Evolutionary conservation across 2,888 invertebrate genomes (phyloP).

Genomic region (Pyrochroa serraticornis): DNA sequence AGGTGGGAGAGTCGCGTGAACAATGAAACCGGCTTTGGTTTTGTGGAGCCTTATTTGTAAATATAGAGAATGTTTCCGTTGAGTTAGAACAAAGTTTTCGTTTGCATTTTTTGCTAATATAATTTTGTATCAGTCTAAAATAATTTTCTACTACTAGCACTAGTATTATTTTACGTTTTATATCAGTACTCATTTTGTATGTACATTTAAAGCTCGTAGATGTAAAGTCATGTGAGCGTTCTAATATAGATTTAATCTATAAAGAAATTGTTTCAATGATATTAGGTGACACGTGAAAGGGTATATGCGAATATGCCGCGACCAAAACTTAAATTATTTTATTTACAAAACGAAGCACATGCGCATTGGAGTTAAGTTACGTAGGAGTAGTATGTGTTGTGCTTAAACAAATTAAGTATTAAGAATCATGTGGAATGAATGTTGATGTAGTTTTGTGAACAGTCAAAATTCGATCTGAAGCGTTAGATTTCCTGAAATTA

Average conservation of each 20-base stretch:
- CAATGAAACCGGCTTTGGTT: no score
- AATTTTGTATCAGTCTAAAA: constrained; percentile 7
- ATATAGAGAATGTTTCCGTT: neutral
- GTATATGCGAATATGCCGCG: constrained; percentile 35
- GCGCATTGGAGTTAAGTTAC: constrained; percentile 33
- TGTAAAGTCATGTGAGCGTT: constrained; percentile 38
- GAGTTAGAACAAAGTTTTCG: constrained; percentile 5
- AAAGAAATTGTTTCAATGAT: constrained; percentile 36
- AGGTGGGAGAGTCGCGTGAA: no score
- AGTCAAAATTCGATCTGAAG: constrained; percentile 41
- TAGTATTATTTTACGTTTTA: constrained; percentile 40
- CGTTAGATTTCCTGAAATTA: constrained; percentile 12
- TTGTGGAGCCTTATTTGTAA: no score
- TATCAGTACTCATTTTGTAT: constrained; percentile 37
- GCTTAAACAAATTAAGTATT: constrained; percentile 42
- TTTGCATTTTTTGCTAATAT: constrained; percentile 3
- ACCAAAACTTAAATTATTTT: constrained; percentile 36
- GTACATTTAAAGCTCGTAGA: constrained; percentile 40
- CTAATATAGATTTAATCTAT: constrained; percentile 43
- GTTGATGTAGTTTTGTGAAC: constrained; percentile 46
- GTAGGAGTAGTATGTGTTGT: constrained; percentile 45
- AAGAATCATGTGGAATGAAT: constrained; percentile 45
- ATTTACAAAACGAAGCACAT: constrained; percentile 29
- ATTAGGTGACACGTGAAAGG: constrained; percentile 28
- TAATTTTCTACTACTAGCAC: constrained; percentile 28